A percentile compares a stretch with the other conserved stretches of the same genome.
Evolutionary conservation across 2,888 invertebrate species (phyloP).

Genomic region (Lepidonotus clava): DNA sequence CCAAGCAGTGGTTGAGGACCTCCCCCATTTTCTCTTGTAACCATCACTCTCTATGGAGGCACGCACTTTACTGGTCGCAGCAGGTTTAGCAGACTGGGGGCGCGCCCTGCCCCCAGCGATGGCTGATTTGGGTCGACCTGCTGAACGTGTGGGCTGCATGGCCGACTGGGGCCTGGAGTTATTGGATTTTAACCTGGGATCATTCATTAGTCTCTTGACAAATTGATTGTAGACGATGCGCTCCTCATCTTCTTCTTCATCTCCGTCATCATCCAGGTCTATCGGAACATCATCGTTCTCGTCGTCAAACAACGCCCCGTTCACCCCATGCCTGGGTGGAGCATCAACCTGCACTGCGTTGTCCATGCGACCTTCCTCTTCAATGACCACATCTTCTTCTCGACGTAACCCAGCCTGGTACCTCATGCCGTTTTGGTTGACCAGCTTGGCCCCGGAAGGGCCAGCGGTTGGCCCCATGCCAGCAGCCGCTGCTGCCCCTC

Average conservation of each 20-base stretch:
- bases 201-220: constrained; percentile 20
- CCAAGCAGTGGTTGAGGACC: constrained; percentile 75
- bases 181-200: constrained; percentile 38
- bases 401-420: too few relatives aligned
- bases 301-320: not conserved
- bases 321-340: not conserved
- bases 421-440: too few relatives aligned
- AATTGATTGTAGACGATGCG: constrained; percentile 31
- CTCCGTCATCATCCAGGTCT: constrained; percentile 25
- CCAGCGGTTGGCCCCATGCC: not conserved
- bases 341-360: not conserved
- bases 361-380: not conserved
- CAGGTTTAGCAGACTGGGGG: constrained; percentile 37
- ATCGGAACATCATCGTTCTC: not conserved
- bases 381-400: too few relatives aligned
- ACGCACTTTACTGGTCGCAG: constrained; percentile 53
- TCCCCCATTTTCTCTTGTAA: constrained; percentile 69
- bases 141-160: not conserved
- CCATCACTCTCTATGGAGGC: constrained; percentile 50
- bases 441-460: not conserved
- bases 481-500: not conserved
- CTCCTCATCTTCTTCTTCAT: constrained; percentile 24
- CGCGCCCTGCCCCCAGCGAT: not conserved
- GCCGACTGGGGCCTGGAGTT: not conserved
- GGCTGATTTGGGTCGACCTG: not conserved